phyloP scores from a whole-genome alignment of 1,140 invertebrate species.

The Pygmarrhopalites habei region DNA sequence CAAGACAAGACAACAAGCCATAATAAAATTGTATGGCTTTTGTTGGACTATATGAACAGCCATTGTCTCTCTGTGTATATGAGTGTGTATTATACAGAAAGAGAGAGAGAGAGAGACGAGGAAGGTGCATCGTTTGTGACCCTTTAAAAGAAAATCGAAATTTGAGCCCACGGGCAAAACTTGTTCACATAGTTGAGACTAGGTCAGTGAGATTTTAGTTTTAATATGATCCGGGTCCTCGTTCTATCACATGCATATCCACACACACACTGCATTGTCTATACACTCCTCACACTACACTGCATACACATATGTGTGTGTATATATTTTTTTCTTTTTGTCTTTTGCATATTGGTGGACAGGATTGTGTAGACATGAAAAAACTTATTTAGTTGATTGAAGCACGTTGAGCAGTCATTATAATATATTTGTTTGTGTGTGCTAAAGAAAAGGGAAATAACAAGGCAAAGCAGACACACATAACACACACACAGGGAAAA shows the following conservation, averaged over 20 bases:
- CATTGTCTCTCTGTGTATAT: too few relatives aligned
- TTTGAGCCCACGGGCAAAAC: neutral
- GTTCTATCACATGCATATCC: neutral
- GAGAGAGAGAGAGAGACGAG: neutral
- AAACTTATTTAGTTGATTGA: neutral
- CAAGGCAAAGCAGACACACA: neutral
- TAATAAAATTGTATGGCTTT: too few relatives aligned
- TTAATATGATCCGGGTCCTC: conserved; percentile 8
- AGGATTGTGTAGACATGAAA: neutral
- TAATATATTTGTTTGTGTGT: neutral
- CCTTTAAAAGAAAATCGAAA: neutral
- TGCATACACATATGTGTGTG: neutral
- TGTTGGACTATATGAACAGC: too few relatives aligned
- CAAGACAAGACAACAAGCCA: too few relatives aligned
- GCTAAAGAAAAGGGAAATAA: neutral
- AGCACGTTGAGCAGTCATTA: neutral
- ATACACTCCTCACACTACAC: neutral
- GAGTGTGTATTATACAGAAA: too few relatives aligned
- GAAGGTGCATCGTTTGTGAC: neutral
- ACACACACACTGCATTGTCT: neutral
- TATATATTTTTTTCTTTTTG: neutral
- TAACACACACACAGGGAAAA: neutral
- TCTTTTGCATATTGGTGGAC: neutral
- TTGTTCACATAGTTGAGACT: conserved; percentile 2
- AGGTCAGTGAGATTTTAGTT: conserved; percentile 8